Evolutionary conservation across 2,888 invertebrate species (phyloP).

Genomic region (Caenorhabditis sinica): DNA sequence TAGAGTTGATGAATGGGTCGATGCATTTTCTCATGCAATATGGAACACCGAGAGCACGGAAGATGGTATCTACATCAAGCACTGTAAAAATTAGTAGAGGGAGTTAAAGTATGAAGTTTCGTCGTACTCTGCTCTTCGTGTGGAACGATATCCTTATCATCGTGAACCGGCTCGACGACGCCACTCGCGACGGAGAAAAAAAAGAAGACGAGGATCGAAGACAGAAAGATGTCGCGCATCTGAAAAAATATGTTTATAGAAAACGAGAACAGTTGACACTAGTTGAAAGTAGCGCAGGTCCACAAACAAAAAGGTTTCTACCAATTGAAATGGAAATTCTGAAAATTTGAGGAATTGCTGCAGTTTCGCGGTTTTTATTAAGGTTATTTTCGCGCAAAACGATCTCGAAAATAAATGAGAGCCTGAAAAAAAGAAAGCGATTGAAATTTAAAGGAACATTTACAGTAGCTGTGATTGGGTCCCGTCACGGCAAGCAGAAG

Average conservation of each 20-base stretch:
- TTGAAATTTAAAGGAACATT: constrained; percentile 22
- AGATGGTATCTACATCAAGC: constrained; percentile 69
- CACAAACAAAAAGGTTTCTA: too few relatives aligned
- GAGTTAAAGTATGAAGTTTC: not conserved
- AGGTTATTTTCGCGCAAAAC: not conserved
- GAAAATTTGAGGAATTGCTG: too few relatives aligned
- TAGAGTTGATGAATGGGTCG: constrained; percentile 68
- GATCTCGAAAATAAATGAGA: not conserved
- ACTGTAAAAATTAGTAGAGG: constrained; percentile 27
- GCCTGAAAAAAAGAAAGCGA: not conserved
- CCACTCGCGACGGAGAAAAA: not conserved
- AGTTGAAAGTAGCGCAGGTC: not conserved
- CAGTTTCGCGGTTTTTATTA: not conserved
- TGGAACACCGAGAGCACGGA: constrained; percentile 70
- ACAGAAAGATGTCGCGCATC: constrained; percentile 41
- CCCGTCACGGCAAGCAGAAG: not conserved
- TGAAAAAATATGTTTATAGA: constrained; percentile 21
- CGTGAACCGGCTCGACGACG: constrained; percentile 6
- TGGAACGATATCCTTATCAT: constrained; percentile 47
- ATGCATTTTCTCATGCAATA: constrained; percentile 71
- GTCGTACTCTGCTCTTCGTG: constrained; percentile 37
- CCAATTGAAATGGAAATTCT: too few relatives aligned
- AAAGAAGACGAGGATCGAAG: not conserved
- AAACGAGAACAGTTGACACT: too few relatives aligned
- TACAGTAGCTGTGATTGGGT: not conserved